Conservation (phyloP, 1,140 invertebrate genomes). For the Dinoponera quadriceps region DNA sequence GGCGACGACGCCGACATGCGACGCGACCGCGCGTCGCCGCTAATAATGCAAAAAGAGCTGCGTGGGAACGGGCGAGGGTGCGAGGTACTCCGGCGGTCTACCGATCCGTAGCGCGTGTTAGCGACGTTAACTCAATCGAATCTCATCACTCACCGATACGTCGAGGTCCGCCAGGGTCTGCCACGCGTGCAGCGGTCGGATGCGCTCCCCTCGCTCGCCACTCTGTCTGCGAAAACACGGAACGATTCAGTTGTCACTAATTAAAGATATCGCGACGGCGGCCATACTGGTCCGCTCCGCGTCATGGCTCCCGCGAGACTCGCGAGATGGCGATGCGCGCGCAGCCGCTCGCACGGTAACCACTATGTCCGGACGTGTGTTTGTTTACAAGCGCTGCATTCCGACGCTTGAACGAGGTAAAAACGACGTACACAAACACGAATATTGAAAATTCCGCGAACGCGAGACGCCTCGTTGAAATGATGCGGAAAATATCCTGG, state of each 20-base stretch:
- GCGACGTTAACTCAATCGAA: constrained; percentile 36
- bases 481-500: too few relatives aligned
- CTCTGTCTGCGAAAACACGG: constrained; percentile 63
- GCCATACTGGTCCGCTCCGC: constrained; percentile 70
- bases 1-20: background rate
- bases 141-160: constrained; percentile 53
- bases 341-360: background rate
- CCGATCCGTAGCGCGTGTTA: background rate
- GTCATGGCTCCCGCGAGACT: background rate
- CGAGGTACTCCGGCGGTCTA: constrained; percentile 28
- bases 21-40: background rate
- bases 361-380: background rate
- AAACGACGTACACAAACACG: too few relatives aligned
- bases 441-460: too few relatives aligned
- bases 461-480: too few relatives aligned
- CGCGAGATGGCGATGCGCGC: constrained; percentile 61
- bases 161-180: constrained; percentile 47
- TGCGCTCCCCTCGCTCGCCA: constrained; percentile 43
- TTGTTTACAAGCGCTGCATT: background rate
- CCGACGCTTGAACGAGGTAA: too few relatives aligned
- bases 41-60: constrained; percentile 44
- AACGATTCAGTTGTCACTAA: constrained; percentile 73
- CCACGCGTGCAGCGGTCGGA: constrained; percentile 30
- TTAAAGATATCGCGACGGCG: constrained; percentile 72
- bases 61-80: constrained; percentile 63